A percentile compares a stretch with the other conserved stretches of the same genome.
Evolutionary conservation across 35 echinoderm and acorn worm genomes (phyloP).

Genomic region (Heliocidaris erythrogramma): DNA sequence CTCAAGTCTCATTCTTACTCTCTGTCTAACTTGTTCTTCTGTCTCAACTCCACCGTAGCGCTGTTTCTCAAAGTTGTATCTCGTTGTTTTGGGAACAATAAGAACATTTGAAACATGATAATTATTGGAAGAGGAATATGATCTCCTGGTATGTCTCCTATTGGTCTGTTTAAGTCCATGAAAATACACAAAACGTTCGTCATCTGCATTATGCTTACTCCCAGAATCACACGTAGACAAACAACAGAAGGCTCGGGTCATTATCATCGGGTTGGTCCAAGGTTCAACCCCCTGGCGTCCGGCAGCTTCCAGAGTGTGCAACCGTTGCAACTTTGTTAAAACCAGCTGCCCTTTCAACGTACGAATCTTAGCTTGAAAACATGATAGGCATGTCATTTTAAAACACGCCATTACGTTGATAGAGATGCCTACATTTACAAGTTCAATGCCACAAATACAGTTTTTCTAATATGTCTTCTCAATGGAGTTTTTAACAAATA

Average conservation of each 20-base stretch:
- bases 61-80: slow-evolving; percentile 54
- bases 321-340: not conserved
- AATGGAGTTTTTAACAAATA: not conserved
- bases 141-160: not conserved
- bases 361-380: not conserved
- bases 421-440: not conserved
- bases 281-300: not conserved
- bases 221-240: not conserved
- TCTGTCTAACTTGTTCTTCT: not conserved
- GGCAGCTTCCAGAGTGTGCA: not conserved
- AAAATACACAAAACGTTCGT: not conserved
- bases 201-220: not conserved
- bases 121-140: not conserved
- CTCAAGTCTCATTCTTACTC: too few species aligned
- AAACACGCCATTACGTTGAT: not conserved
- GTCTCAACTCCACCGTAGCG: not conserved
- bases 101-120: slow-evolving; percentile 20
- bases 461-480: not conserved
- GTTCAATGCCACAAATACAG: not conserved
- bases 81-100: slow-evolving; percentile 55
- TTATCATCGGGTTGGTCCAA: not conserved
- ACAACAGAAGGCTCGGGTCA: not conserved
- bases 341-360: not conserved
- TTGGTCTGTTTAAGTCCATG: not conserved
- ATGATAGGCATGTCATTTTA: not conserved